These are phyloP conservation scores for Channa maculata DNA, from an alignment of 2,113 vertebrate genomes.

Conservation along the genomic window DNA sequence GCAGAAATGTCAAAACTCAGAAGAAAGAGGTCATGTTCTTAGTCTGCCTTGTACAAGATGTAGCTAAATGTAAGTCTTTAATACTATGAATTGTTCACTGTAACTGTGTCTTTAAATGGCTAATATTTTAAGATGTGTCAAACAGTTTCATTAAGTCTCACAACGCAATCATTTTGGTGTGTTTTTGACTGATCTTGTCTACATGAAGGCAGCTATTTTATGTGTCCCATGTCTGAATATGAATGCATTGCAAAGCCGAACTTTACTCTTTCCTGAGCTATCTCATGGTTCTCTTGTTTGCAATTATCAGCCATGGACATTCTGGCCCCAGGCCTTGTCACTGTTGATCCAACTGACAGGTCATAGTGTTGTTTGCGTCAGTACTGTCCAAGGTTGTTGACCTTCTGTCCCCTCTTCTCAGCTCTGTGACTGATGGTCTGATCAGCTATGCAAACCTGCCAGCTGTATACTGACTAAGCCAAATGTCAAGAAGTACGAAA, in stretches of 20 bases:
- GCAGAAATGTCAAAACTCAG: background rate
- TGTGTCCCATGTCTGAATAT: background rate
- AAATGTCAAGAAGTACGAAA: background rate
- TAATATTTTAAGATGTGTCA: too few species aligned
- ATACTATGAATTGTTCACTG: too few species aligned
- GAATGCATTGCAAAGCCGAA: background rate
- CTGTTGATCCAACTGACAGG: conserved; percentile 32
- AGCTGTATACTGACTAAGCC: conserved; percentile 20
- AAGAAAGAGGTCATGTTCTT: background rate
- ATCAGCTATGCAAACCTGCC: conserved; percentile 32
- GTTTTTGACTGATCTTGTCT: background rate
- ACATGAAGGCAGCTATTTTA: background rate
- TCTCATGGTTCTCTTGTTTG: conserved; percentile 22
- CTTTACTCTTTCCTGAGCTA: background rate
- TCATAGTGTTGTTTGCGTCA: conserved; percentile 33
- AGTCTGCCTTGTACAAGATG: too few species aligned
- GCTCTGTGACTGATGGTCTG: conserved; percentile 5
- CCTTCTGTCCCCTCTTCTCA: conserved; percentile 23
- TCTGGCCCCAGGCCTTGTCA: conserved; percentile 15
- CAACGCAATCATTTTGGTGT: too few species aligned
- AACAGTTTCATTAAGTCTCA: too few species aligned
- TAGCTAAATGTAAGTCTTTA: too few species aligned
- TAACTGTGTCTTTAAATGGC: too few species aligned
- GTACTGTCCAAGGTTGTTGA: conserved; percentile 38
- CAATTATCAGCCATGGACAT: conserved; percentile 14